Evolutionary conservation across 2,797 vertebrate genomes (phyloP).

Genomic region (Myotis findleyi): DNA sequence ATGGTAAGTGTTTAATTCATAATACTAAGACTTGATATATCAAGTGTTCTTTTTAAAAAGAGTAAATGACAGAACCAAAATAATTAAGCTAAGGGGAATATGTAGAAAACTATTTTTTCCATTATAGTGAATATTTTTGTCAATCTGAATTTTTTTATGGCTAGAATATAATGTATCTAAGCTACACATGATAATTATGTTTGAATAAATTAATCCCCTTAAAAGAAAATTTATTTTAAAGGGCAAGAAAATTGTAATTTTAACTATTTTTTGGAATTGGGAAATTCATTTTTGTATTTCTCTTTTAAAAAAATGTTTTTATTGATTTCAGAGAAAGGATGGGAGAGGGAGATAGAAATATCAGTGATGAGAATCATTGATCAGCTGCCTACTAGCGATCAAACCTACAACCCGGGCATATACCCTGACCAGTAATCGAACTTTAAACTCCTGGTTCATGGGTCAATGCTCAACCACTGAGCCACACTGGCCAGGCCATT

Average conservation of each 20-base stretch:
- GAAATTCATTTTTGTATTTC: conserved; percentile 7
- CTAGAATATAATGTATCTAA: conserved; percentile 37
- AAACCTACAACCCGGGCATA: no score
- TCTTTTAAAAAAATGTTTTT: background rate
- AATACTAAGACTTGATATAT: conserved; percentile 30
- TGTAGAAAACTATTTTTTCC: conserved; percentile 16
- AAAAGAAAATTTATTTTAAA: background rate
- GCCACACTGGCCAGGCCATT: no score
- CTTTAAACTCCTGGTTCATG: no score
- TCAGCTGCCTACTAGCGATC: no score
- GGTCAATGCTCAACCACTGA: no score
- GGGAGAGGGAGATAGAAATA: no score
- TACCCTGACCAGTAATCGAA: no score
- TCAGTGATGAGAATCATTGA: no score
- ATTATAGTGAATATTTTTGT: conserved; percentile 32
- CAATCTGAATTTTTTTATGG: conserved; percentile 9
- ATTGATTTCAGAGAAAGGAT: no score
- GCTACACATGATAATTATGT: background rate
- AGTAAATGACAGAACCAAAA: background rate
- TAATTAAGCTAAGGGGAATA: background rate
- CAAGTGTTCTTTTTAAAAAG: background rate
- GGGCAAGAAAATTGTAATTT: background rate
- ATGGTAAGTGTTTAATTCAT: conserved; percentile 90
- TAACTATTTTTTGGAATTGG: conserved; percentile 24
- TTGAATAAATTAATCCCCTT: background rate